Evolutionary conservation across 1,140 invertebrate species (phyloP).

Genomic region (Neodiprion lecontei): DNA sequence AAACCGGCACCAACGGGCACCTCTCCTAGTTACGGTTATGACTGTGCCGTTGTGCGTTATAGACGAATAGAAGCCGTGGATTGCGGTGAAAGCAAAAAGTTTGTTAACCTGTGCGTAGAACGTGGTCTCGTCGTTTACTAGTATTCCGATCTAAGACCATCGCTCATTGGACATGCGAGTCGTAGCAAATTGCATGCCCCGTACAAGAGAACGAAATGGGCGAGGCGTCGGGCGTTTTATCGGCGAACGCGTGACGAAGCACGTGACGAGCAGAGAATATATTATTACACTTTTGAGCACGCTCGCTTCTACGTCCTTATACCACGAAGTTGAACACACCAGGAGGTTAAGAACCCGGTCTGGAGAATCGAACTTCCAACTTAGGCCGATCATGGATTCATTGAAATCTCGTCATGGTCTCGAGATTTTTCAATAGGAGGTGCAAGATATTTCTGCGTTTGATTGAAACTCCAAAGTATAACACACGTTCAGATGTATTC

Average conservation of each 20-base stretch:
- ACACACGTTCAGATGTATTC: no score
- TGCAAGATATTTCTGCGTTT: no score
- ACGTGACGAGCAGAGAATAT: slow-evolving; percentile 2
- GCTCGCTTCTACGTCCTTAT: background rate
- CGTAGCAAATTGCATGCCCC: background rate
- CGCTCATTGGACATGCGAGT: background rate
- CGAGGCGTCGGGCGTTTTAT: no score
- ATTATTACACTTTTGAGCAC: background rate
- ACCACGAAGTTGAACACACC: background rate
- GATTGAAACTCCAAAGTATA: no score
- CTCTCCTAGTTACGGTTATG: background rate
- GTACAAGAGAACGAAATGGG: background rate
- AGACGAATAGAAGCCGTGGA: background rate
- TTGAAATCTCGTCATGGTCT: no score
- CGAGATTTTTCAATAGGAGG: no score
- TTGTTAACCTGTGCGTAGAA: background rate
- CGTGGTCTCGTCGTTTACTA: background rate
- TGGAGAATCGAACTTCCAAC: no score
- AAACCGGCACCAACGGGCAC: background rate
- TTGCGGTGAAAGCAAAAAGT: slow-evolving; percentile 1
- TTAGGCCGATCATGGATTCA: no score
- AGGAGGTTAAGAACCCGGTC: no score
- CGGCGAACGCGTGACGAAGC: background rate
- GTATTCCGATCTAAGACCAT: background rate
- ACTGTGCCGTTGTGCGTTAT: no score